Evolutionary conservation across 2,113 vertebrate genomes (phyloP).

Genomic region (Taurulus bubalis): DNA sequence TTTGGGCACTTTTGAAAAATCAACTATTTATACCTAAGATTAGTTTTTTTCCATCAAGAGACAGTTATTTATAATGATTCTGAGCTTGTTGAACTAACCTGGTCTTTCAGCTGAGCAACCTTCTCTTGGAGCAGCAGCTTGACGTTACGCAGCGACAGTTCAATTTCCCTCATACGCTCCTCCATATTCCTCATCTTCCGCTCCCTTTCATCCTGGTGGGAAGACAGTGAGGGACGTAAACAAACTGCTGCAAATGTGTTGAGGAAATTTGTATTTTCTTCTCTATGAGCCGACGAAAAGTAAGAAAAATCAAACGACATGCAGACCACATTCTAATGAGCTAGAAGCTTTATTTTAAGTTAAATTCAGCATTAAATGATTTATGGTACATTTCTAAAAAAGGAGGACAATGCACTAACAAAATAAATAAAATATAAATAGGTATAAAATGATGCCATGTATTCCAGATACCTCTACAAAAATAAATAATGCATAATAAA

Average conservation of each 20-base stretch:
- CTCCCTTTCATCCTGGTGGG: constrained; percentile 86
- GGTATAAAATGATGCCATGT: constrained; percentile 51
- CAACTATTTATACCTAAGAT: no score
- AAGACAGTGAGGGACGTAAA: constrained; percentile 46
- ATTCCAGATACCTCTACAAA: constrained; percentile 54
- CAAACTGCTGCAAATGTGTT: neutral
- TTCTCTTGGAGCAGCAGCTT: constrained; percentile 95
- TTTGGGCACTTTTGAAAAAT: no score
- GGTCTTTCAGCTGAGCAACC: constrained; percentile 94
- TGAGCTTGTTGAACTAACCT: constrained; percentile 81
- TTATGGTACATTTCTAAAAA: constrained; percentile 39
- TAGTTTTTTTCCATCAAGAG: neutral
- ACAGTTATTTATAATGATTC: neutral
- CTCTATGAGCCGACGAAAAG: neutral
- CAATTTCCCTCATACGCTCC: constrained; percentile 92
- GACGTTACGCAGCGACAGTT: constrained; percentile 90
- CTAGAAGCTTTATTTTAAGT: constrained; percentile 74
- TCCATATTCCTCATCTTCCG: constrained; percentile 89
- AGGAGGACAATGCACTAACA: constrained; percentile 20
- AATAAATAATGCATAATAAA: constrained; percentile 76
- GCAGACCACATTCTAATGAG: constrained; percentile 21
- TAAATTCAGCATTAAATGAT: constrained; percentile 42
- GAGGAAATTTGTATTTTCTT: neutral
- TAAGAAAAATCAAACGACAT: constrained; percentile 11
- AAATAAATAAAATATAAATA: constrained; percentile 68